A percentile compares a stretch with the other conserved stretches of the same genome.
phyloP scores from a whole-genome alignment of 1,140 invertebrate genomes.

The Centruroides vittatus region DNA sequence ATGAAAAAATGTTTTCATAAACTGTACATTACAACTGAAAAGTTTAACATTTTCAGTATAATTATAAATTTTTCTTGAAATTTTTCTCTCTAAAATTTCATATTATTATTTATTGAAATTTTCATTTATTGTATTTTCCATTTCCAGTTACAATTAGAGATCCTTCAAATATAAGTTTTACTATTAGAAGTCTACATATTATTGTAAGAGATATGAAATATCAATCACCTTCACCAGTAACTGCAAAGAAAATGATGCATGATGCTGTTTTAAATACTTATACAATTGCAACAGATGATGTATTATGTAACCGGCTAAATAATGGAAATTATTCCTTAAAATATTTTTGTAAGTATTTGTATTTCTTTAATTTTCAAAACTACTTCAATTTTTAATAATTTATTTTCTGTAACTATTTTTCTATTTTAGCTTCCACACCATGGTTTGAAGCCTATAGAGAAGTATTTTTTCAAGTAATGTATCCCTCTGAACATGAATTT shows the following conservation, averaged over 20 bases:
- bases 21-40: no score
- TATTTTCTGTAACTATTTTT: background rate
- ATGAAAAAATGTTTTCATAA: no score
- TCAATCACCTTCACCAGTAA: slow-evolving; percentile 60
- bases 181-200: slow-evolving; percentile 62
- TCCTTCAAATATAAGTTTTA: slow-evolving; percentile 52
- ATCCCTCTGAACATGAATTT: slow-evolving; percentile 88
- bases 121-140: no score
- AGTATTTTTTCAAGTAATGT: slow-evolving; percentile 73
- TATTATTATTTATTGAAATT: no score
- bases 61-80: no score
- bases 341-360: slow-evolving; percentile 10
- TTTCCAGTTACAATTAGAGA: slow-evolving; percentile 62
- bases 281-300: slow-evolving; percentile 44
- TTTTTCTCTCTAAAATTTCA: no score
- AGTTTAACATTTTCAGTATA: no score
- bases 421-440: slow-evolving; percentile 48
- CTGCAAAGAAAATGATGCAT: slow-evolving; percentile 71
- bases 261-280: slow-evolving; percentile 61
- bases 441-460: slow-evolving; percentile 96
- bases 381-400: background rate
- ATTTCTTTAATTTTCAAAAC: background rate
- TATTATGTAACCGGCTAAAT: slow-evolving; percentile 16
- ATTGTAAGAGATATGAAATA: slow-evolving; percentile 63
- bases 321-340: slow-evolving; percentile 12